phyloP scores from a whole-genome alignment of 2,113 vertebrate species.

The Dicrurus megarhynchus region DNA sequence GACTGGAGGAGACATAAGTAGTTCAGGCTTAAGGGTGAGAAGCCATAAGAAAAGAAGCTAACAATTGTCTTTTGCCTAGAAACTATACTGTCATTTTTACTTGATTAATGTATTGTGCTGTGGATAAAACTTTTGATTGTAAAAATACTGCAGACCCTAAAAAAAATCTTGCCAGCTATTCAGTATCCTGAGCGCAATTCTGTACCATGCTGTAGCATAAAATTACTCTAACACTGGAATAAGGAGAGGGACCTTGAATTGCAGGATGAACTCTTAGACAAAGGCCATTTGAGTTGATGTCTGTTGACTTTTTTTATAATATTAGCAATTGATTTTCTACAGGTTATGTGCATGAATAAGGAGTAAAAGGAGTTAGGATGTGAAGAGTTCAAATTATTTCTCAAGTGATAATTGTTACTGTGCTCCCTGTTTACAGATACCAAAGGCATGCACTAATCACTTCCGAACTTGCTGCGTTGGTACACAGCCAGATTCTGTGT shows the following conservation, averaged over 20 bases:
- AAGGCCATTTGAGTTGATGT: background rate
- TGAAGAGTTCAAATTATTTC: background rate
- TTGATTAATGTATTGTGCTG: background rate
- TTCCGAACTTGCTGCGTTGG: background rate
- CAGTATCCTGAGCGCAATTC: background rate
- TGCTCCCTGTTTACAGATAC: background rate
- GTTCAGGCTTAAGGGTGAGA: background rate
- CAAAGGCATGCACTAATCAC: background rate
- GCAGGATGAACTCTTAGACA: background rate
- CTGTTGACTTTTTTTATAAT: background rate
- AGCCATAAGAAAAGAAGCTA: background rate
- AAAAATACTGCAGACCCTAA: background rate
- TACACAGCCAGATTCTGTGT: background rate
- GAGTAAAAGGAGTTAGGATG: background rate
- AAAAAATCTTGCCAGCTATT: background rate
- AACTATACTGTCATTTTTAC: background rate
- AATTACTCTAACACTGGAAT: background rate
- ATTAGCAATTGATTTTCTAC: background rate
- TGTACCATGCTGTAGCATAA: background rate
- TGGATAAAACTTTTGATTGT: background rate
- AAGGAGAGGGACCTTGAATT: background rate
- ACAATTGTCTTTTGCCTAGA: background rate
- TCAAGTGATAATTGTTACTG: background rate
- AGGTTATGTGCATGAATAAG: background rate
- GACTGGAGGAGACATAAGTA: background rate